A percentile compares a stretch with the other conserved stretches of the same genome.
Conservation (phyloP, 2,888 invertebrate genomes). For the Dromius quadrimaculatus region DNA sequence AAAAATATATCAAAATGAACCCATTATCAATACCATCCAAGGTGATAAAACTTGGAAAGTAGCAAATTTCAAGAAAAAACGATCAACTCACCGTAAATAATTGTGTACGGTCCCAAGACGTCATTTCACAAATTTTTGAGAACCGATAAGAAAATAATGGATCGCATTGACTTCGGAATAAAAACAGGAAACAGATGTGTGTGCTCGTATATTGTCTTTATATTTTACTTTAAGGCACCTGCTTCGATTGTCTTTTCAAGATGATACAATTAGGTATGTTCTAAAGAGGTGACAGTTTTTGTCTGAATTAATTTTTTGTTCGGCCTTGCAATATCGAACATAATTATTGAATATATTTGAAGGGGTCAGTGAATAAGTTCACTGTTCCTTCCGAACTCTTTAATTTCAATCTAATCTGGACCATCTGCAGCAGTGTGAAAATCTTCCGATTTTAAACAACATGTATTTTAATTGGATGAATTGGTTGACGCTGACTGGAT, state of each 20-base stretch:
- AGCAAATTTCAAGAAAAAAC: neutral
- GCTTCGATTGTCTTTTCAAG: slow-evolving; percentile 42
- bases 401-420: too few species aligned
- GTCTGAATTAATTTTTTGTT: neutral
- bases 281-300: slow-evolving; percentile 35
- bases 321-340: too few species aligned
- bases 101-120: neutral
- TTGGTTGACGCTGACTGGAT: too few species aligned
- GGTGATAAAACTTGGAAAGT: too few species aligned
- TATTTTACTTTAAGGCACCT: slow-evolving; percentile 27
- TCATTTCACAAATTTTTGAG: slow-evolving; percentile 14
- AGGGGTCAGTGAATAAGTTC: too few species aligned
- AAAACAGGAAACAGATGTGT: slow-evolving; percentile 47
- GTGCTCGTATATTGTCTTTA: slow-evolving; percentile 34
- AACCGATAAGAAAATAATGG: slow-evolving; percentile 46
- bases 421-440: too few species aligned
- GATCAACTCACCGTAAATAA: slow-evolving; percentile 19
- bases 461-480: too few species aligned
- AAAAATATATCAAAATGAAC: too few species aligned
- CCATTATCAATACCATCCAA: too few species aligned
- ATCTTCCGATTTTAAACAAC: too few species aligned
- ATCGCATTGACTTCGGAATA: slow-evolving; percentile 38
- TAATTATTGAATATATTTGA: too few species aligned
- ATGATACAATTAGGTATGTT: slow-evolving; percentile 29
- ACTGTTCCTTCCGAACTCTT: too few species aligned